These are phyloP conservation scores for Chamaetylas fuelleborni DNA, from an alignment of 2,113 vertebrate genomes.

Conservation along the genomic window DNA sequence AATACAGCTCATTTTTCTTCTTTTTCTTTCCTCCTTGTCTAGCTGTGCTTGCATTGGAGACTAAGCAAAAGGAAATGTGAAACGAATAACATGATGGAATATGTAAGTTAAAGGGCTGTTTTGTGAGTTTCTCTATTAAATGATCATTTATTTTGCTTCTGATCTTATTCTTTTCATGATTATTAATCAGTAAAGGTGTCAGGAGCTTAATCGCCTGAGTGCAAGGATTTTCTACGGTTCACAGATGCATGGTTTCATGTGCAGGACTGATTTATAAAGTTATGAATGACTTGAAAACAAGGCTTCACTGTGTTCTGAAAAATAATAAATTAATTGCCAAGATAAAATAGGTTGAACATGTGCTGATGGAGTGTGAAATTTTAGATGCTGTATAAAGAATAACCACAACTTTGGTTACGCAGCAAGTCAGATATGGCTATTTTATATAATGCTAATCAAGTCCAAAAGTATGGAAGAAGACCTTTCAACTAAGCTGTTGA, in stretches of 20 bases:
- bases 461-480: slow-evolving; percentile 76
- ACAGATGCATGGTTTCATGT: slow-evolving; percentile 87
- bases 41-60: slow-evolving; percentile 98
- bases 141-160: slow-evolving; percentile 99
- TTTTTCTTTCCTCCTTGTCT: slow-evolving; percentile 82
- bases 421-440: slow-evolving; percentile 79
- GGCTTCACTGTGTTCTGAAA: slow-evolving; percentile 87
- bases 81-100: slow-evolving; percentile 99
- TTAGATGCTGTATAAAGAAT: slow-evolving; percentile 82
- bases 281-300: slow-evolving; percentile 97
- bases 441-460: slow-evolving; percentile 82
- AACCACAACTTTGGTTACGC: slow-evolving; percentile 81
- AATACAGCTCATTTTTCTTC: slow-evolving; percentile 93
- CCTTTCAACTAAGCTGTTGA: slow-evolving; percentile 76
- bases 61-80: slow-evolving; percentile 98
- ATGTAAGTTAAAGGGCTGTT: slow-evolving; percentile 99
- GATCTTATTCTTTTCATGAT: slow-evolving; percentile 96
- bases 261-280: slow-evolving; percentile 98
- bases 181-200: slow-evolving; percentile 97
- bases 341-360: slow-evolving; percentile 95
- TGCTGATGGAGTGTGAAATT: slow-evolving; percentile 97
- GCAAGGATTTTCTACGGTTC: slow-evolving; percentile 95
- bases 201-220: slow-evolving; percentile 94
- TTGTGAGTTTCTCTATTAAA: slow-evolving; percentile 99
- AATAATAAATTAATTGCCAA: slow-evolving; percentile 97